These are phyloP conservation scores for Athetis lepigone DNA, from an alignment of 2,888 invertebrate genomes.

Conservation along the genomic window DNA sequence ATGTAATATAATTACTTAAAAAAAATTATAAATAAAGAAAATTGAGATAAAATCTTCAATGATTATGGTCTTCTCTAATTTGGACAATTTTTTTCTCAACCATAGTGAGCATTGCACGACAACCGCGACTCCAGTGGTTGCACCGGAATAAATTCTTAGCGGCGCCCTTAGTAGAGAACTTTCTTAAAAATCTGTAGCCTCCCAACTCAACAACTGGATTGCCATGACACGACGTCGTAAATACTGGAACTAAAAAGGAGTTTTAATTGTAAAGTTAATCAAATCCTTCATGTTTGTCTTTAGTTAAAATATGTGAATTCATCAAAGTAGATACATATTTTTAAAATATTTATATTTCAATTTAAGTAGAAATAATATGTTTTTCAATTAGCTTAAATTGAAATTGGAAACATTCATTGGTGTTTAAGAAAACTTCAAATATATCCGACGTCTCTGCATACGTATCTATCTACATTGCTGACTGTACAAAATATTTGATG, in stretches of 20 bases:
- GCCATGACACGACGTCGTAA: conserved; percentile 49
- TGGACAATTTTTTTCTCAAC: conserved; percentile 47
- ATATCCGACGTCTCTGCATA: no score
- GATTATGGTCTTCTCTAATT: conserved; percentile 45
- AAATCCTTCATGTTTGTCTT: not conserved
- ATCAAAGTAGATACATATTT: no score
- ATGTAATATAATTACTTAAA: no score
- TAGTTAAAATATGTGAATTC: not conserved
- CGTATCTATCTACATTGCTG: no score
- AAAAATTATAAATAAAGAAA: not conserved
- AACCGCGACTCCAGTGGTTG: conserved; percentile 64
- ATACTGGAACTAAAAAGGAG: conserved; percentile 41
- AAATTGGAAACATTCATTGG: no score
- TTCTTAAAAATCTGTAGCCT: conserved; percentile 64
- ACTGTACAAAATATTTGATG: no score
- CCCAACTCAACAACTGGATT: conserved; percentile 63
- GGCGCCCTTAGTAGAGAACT: conserved; percentile 51
- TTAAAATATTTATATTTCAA: no score
- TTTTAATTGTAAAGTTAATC: not conserved
- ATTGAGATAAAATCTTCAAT: conserved; percentile 22
- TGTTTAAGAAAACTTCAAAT: no score
- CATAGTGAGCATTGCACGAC: conserved; percentile 62
- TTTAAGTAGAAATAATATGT: no score
- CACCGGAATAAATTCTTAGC: conserved; percentile 64
- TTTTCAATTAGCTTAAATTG: no score